These are phyloP conservation scores for Stegodyphus dumicola DNA, from an alignment of 1,140 invertebrate genomes.

Conservation along the genomic window DNA sequence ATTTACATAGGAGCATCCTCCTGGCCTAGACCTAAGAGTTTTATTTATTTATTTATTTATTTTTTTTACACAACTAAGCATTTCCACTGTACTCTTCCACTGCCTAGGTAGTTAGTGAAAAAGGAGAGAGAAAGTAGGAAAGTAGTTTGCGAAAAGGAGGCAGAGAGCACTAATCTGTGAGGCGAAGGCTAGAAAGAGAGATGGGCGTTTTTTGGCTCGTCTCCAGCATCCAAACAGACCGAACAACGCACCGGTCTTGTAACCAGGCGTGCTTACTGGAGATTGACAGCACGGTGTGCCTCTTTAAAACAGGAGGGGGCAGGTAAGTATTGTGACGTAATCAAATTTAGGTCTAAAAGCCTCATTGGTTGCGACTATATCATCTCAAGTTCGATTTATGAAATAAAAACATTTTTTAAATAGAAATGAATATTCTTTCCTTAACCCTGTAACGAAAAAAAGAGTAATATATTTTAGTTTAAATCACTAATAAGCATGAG, in stretches of 20 bases:
- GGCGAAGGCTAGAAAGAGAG: background rate
- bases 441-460: too few species aligned
- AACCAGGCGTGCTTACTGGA: constrained; percentile 56
- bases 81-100: constrained; percentile 7
- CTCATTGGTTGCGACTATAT: too few species aligned
- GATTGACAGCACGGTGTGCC: constrained; percentile 54
- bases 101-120: background rate
- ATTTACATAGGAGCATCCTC: constrained; percentile 15
- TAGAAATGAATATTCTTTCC: too few species aligned
- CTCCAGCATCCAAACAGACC: constrained; percentile 51
- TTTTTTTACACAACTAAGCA: background rate
- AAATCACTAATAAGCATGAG: too few species aligned
- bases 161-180: background rate
- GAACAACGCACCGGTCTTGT: constrained; percentile 55
- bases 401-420: too few species aligned
- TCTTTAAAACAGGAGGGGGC: constrained; percentile 18
- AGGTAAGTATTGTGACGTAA: too few species aligned
- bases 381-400: too few species aligned
- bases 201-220: constrained; percentile 53
- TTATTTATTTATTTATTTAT: background rate
- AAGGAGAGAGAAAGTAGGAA: constrained; percentile 2
- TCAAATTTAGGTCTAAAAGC: too few species aligned
- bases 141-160: constrained; percentile 4
- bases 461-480: too few species aligned
- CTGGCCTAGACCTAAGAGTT: background rate